Percentiles rank a stretch among this genome's conserved stretches.
Conservation (phyloP, 1,140 invertebrate genomes). For the Mizuhopecten yessoensis region DNA sequence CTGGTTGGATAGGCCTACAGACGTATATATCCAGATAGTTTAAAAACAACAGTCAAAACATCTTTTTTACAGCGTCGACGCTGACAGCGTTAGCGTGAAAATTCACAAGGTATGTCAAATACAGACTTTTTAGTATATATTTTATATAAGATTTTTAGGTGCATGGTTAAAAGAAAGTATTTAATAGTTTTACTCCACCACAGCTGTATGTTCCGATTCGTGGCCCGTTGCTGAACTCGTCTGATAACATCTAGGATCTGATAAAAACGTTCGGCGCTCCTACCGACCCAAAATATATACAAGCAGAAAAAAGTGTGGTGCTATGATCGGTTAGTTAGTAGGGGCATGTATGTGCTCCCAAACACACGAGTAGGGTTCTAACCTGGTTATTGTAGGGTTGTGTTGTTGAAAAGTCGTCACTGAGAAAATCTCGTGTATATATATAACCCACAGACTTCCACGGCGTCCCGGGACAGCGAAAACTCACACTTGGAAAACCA, state of each 20-base stretch:
- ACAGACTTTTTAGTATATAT: not conserved
- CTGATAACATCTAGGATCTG: not conserved
- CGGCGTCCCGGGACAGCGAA: slow-evolving; percentile 28
- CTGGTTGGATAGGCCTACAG: not conserved
- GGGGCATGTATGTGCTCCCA: not conserved
- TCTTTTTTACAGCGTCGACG: not conserved
- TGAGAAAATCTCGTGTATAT: not conserved
- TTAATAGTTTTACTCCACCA: not conserved
- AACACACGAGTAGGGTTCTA: not conserved
- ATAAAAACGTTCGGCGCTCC: slow-evolving; percentile 8
- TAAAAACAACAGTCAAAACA: slow-evolving; percentile 15
- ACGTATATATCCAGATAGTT: slow-evolving; percentile 14
- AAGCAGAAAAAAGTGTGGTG: not conserved
- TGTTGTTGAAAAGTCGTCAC: not conserved
- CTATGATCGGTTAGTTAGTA: not conserved
- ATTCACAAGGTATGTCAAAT: not conserved
- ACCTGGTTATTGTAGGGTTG: not conserved
- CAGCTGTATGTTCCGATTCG: not conserved
- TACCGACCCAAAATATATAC: slow-evolving; percentile 27
- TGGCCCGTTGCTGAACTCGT: not conserved
- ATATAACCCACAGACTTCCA: slow-evolving; percentile 28
- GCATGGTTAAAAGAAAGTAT: not conserved
- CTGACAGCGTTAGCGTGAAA: not conserved
- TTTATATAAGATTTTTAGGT: not conserved
- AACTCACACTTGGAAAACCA: slow-evolving; percentile 38